Evolutionary conservation across 2,113 vertebrate species (phyloP).

Genomic region (Baryphthengus martii): DNA sequence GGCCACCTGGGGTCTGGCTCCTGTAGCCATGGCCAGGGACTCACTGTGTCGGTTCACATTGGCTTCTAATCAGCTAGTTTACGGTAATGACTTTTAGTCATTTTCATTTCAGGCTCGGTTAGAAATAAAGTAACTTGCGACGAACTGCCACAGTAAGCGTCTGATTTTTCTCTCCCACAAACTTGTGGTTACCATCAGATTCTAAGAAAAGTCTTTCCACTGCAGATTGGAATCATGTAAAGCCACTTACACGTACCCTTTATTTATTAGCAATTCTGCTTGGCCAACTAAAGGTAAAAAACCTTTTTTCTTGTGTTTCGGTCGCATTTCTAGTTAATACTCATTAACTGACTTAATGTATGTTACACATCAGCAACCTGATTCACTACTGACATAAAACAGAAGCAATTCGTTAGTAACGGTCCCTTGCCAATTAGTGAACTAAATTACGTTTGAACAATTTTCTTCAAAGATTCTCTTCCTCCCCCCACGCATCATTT

Average conservation of each 20-base stretch:
- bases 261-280: conserved; percentile 37
- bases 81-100: conserved; percentile 39
- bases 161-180: conserved; percentile 32
- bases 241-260: conserved; percentile 42
- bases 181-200: conserved; percentile 46
- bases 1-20: neutral
- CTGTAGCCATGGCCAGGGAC: neutral
- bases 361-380: conserved; percentile 57
- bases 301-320: conserved; percentile 29
- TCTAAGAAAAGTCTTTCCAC: conserved; percentile 63
- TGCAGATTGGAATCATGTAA: conserved; percentile 57
- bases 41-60: neutral
- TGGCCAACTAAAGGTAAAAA: conserved; percentile 27
- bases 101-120: conserved; percentile 38
- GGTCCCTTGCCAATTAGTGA: conserved; percentile 54
- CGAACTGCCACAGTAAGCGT: conserved; percentile 36
- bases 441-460: conserved; percentile 54
- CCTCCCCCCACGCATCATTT: conserved; percentile 17
- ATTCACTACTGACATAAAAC: conserved; percentile 66
- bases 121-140: neutral
- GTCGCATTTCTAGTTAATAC: conserved; percentile 53
- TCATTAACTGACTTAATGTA: conserved; percentile 55
- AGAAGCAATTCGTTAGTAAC: conserved; percentile 59
- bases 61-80: conserved; percentile 22
- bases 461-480: conserved; percentile 61